Evolutionary conservation across 1,140 invertebrate genomes (phyloP).

Genomic region (Triops cancriformis): DNA sequence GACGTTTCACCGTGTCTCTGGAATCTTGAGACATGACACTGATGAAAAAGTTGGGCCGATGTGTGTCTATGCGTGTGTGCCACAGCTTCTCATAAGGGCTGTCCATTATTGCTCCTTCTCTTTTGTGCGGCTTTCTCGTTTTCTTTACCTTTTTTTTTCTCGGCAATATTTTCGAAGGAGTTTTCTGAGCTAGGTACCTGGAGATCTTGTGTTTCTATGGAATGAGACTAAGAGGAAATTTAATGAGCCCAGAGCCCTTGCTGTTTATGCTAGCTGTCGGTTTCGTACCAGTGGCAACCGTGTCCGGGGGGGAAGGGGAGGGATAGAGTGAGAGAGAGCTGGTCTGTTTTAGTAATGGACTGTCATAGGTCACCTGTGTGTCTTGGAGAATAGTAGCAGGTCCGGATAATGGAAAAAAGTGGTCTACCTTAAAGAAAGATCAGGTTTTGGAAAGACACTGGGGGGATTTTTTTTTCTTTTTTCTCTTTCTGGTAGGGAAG

Average conservation of each 20-base stretch:
- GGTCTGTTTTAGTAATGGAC: slow-evolving; percentile 14
- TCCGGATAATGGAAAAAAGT: background rate
- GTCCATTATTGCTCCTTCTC: background rate
- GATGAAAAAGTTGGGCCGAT: background rate
- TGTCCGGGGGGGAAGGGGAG: background rate
- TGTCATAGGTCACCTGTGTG: slow-evolving; percentile 12
- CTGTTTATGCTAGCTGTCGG: slow-evolving; percentile 8
- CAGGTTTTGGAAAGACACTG: background rate
- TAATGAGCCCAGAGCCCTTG: background rate
- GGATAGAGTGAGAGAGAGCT: background rate
- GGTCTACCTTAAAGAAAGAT: background rate
- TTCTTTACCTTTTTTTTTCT: background rate
- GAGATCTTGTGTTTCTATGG: background rate
- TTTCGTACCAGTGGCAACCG: background rate
- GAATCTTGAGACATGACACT: background rate
- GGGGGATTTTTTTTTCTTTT: background rate
- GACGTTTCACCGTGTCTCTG: background rate
- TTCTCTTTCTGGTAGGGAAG: background rate
- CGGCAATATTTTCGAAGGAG: background rate
- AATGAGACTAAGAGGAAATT: background rate
- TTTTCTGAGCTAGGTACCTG: background rate
- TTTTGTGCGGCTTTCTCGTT: background rate
- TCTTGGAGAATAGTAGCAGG: background rate
- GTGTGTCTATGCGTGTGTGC: background rate
- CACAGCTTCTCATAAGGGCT: background rate